These are phyloP conservation scores for Anabacerthia variegaticeps DNA, from an alignment of 2,797 vertebrate genomes.

Conservation along the genomic window DNA sequence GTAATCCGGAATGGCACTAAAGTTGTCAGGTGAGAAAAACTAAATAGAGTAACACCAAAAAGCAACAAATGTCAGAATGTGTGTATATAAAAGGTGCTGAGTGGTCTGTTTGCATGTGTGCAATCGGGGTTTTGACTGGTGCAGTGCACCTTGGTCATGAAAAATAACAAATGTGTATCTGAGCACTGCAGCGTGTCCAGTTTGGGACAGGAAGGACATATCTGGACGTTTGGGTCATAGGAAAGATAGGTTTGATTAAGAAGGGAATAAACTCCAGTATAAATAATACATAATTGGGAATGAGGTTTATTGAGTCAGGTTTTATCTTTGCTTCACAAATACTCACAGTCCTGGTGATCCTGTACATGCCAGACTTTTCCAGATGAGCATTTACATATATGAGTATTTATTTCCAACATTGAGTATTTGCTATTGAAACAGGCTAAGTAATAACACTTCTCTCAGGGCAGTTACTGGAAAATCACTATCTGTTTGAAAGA, in stretches of 20 bases:
- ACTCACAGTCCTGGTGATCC: neutral
- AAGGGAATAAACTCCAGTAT: neutral
- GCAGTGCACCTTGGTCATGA: fast-evolving
- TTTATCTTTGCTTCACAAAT: neutral
- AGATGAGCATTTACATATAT: neutral
- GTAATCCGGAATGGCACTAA: conserved; percentile 89
- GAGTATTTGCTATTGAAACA: neutral
- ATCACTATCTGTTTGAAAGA: neutral
- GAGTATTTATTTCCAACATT: neutral
- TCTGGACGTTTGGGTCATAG: fast-evolving
- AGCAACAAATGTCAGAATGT: neutral
- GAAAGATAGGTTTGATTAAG: neutral
- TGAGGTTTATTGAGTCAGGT: neutral
- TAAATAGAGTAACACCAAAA: neutral
- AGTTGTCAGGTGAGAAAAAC: conserved; percentile 87
- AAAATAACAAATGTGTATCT: neutral
- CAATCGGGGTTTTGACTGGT: neutral
- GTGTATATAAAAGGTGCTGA: neutral
- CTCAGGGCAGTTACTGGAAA: neutral
- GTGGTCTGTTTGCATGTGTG: neutral
- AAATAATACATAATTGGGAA: neutral
- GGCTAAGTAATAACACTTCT: neutral
- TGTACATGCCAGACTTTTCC: neutral
- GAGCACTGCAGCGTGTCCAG: neutral
- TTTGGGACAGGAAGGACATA: neutral